Percentiles rank a stretch among this genome's conserved stretches.
These are phyloP conservation scores for Petrolisthes manimaculis DNA, from an alignment of 2,888 invertebrate species.

Conservation along the genomic window DNA sequence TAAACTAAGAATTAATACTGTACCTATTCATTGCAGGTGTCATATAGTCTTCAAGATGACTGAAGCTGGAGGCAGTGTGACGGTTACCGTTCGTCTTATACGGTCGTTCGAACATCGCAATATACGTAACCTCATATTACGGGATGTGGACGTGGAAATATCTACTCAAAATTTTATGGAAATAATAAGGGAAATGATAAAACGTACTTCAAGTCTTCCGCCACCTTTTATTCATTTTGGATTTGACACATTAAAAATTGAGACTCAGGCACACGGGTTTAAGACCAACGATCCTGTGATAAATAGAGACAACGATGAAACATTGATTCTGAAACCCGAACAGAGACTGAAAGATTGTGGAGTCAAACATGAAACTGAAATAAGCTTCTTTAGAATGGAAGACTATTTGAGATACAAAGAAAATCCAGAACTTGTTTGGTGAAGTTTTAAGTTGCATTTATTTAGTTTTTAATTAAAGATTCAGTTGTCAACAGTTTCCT, in stretches of 20 bases:
- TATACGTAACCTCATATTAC: constrained; percentile 68
- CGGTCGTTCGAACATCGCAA: constrained; percentile 69
- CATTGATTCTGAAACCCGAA: constrained; percentile 67
- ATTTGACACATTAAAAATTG: constrained; percentile 69
- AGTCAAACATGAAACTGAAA: constrained; percentile 69
- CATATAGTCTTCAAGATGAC: constrained; percentile 11
- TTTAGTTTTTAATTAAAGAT: too few relatives aligned
- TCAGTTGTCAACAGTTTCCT: too few relatives aligned
- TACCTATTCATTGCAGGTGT: constrained; percentile 2
- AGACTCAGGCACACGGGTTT: constrained; percentile 69
- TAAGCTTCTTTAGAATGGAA: constrained; percentile 69
- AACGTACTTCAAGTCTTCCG: constrained; percentile 67
- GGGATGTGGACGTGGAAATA: constrained; percentile 67
- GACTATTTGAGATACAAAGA: constrained; percentile 67
- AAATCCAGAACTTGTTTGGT: constrained; percentile 56
- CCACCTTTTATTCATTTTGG: constrained; percentile 68
- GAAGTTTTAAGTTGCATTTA: not conserved
- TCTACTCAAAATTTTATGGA: constrained; percentile 67
- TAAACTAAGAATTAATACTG: too few relatives aligned
- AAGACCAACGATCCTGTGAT: constrained; percentile 70
- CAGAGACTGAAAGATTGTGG: constrained; percentile 67
- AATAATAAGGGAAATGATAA: constrained; percentile 66
- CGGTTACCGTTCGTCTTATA: constrained; percentile 68
- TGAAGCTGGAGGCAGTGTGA: not conserved
- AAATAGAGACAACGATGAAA: constrained; percentile 69